Percentiles rank a stretch among this genome's conserved stretches.
These are phyloP conservation scores for Anseranas semipalmata DNA, from an alignment of 2,113 vertebrate species.

Conservation along the genomic window DNA sequence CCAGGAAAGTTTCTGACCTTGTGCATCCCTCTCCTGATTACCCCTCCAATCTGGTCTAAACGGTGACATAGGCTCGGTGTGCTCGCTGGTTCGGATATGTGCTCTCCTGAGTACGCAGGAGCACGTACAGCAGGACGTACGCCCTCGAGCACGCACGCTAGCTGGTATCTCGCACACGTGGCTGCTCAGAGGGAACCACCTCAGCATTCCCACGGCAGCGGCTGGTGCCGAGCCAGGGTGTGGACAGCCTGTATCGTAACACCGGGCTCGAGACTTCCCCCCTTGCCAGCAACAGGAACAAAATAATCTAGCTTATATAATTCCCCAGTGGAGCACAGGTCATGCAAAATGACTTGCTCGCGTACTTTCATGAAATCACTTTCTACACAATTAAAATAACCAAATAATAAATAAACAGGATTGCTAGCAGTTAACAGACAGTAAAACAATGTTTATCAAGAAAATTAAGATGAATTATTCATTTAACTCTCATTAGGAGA, in stretches of 20 bases:
- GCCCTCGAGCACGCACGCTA: not conserved
- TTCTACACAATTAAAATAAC: not conserved
- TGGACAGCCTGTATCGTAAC: not conserved
- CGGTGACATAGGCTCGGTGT: not conserved
- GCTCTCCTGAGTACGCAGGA: rapidly evolving
- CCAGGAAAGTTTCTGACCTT: not conserved
- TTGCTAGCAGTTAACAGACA: not conserved
- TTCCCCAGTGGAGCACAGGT: not conserved
- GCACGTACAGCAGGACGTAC: not conserved
- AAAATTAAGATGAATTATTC: not conserved
- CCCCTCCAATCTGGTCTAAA: not conserved
- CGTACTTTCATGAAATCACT: not conserved
- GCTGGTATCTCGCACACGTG: not conserved
- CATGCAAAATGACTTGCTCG: not conserved
- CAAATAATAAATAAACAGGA: not conserved
- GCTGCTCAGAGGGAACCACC: not conserved
- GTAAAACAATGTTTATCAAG: not conserved
- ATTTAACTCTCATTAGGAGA: not conserved
- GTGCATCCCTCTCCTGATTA: not conserved
- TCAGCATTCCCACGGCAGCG: rapidly evolving
- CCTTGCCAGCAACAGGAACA: not conserved
- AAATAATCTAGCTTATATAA: not conserved
- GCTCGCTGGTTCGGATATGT: no score
- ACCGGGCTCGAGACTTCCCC: not conserved
- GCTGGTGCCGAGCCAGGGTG: not conserved